phyloP scores from a whole-genome alignment of 1,140 invertebrate genomes.

The Kradibia gibbosae region DNA sequence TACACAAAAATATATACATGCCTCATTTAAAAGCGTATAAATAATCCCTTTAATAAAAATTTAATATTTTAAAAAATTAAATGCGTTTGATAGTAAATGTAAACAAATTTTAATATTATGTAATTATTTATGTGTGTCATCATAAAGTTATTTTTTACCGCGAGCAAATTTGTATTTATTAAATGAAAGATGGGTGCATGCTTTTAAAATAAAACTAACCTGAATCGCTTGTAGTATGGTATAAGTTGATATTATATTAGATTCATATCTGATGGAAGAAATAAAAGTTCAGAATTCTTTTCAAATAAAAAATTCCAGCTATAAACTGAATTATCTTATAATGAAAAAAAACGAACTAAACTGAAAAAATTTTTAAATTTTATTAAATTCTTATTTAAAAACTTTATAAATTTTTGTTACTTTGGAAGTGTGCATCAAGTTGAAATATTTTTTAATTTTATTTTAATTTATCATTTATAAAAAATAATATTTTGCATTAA shows the following conservation, averaged over 20 bases:
- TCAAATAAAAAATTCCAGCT: not conserved
- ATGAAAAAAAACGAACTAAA: not conserved
- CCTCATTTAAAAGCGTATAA: too few relatives aligned
- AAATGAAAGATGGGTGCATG: not conserved
- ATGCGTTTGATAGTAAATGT: too few relatives aligned
- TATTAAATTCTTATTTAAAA: not conserved
- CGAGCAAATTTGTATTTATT: not conserved
- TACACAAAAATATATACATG: too few relatives aligned
- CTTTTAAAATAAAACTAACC: not conserved
- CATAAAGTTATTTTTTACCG: not conserved
- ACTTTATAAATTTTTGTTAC: not conserved
- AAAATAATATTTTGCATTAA: too few relatives aligned
- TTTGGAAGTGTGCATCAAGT: too few relatives aligned
- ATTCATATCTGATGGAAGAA: not conserved
- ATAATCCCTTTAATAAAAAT: too few relatives aligned
- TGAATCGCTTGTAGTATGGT: not conserved
- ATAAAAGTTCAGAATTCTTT: not conserved
- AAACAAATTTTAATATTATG: too few relatives aligned
- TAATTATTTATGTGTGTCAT: too few relatives aligned
- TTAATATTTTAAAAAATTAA: too few relatives aligned
- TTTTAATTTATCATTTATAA: too few relatives aligned
- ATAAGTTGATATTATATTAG: not conserved
- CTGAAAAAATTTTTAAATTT: not conserved
- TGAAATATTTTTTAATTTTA: too few relatives aligned
- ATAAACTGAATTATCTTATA: slow-evolving; percentile 10